Evolutionary conservation across 2,888 invertebrate genomes (phyloP), one percentile per base, ranked within the genome.

Genomic region (Drosophila peninsularis): DNA sequence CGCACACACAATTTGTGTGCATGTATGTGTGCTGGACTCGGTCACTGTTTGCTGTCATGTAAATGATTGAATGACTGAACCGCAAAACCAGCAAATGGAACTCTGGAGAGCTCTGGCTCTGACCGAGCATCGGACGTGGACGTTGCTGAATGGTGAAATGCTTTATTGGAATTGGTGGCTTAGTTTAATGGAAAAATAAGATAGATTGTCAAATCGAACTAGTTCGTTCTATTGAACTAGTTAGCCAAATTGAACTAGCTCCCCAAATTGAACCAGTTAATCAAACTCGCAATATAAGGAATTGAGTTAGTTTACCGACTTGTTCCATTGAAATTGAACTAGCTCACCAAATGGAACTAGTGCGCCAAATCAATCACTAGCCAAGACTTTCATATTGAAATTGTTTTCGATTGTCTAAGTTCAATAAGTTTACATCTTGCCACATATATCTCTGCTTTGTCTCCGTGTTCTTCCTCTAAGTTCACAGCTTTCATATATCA

Each of bases 1-100:
- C 30, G 27, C 41, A 19, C 19, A 30, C 32, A 42, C 34, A 30
- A 42, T 37, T 27, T 42, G 49, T 37, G 55, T 53, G 34, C 49
- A 61, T 62, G 21, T 70, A 19, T 72, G 32, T 32, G 11, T 62
- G 52, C 63, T 71, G 13, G 66, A 67, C 62, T 66, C 44, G 44
- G 67, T 56, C 62, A 75, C 66, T 79, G 63, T 32, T 54, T 58
- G 50, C 73, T 71, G 65, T 69, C 88, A 84, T 47, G 67, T 63
- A 60, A 71, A 61, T 78, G 78, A 66, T 78, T 87, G 75, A 79
- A 75, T 66, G 76, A 63, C 56, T 49, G 47, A 55, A 47, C 57
- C 64, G 27, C 71, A 79, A 70, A 62, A 52, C 42, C 47, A 47
- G 17, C 30, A 13, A 47, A 47, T 47, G 17, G 27, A 47, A 47